Percentiles rank a stretch among this genome's conserved stretches.
These are phyloP conservation scores for Aurelia coerulea DNA, from an alignment of 30 jellyfish, hydroid and myxozoan species.

Conservation along the genomic window DNA sequence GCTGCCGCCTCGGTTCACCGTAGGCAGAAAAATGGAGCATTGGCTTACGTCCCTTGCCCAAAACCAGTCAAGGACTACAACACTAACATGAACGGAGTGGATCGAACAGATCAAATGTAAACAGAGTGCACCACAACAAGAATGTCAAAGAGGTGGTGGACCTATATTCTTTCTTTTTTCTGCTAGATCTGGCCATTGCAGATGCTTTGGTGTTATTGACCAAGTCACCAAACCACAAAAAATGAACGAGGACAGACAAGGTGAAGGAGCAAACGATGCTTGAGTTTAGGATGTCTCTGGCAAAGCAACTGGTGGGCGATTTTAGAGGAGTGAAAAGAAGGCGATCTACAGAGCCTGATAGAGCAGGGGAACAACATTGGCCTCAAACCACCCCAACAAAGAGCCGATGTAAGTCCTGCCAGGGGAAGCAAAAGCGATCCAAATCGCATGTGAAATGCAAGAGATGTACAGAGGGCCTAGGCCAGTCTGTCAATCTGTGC, in stretches of 20 bases:
- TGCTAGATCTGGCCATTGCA: constrained; percentile 61
- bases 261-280: background rate
- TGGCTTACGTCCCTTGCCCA: constrained; percentile 60
- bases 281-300: constrained; percentile 2
- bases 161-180: constrained; percentile 57
- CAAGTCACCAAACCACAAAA: constrained; percentile 31
- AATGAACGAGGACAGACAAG: background rate
- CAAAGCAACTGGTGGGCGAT: constrained; percentile 31
- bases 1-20: constrained; percentile 4
- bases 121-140: constrained; percentile 65
- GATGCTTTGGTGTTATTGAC: constrained; percentile 61
- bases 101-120: constrained; percentile 67
- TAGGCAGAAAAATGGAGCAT: constrained; percentile 56
- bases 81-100: constrained; percentile 81
- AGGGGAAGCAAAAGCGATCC: constrained; percentile 3
- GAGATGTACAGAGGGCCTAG: background rate
- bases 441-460: background rate
- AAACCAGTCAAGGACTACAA: constrained; percentile 48
- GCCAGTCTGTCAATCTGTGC: too few species aligned
- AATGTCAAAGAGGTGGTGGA: constrained; percentile 70
- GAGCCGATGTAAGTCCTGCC: constrained; percentile 14
- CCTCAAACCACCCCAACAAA: constrained; percentile 1
- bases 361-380: constrained; percentile 6
- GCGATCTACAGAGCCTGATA: constrained; percentile 19
- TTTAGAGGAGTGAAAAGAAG: constrained; percentile 14